Base-by-base conservation (phyloP, 1,140 invertebrate species). In the Ganaspis sp. region DNA sequence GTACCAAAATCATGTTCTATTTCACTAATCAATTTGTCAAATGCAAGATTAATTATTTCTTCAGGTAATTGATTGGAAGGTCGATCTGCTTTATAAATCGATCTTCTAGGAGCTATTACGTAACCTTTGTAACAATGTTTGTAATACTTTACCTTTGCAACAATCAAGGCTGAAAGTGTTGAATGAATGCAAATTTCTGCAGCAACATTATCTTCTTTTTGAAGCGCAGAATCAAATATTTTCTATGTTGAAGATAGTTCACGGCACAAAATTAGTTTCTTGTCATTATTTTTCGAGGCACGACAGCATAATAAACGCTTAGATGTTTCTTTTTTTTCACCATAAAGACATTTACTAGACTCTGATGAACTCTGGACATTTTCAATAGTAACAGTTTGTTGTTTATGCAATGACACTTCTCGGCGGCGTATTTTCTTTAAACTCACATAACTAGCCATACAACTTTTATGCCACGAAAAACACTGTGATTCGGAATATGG, bases 81-180 rank as follows among this genome's bases (percentile, higher is more conserved):
- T 42, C 40, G 40, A 9, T 17, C 42, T 72, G 3, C n/a, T 9
- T 19, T 72, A 11, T 72, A 45, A 4, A 2, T 40, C n/a, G 5
- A 45, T 4, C 1, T 19, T 19, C n/a, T 72, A 45, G 70, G n/a
- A 21, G 8, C 21, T 42, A 19, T 42, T 40, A 40, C 9, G 21
- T 72, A 72, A 4, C 15, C 26, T 72, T 72, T 72, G 8, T 21
- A 72, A 72, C 37, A 72, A 26, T 38, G 9, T 72, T 72, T 19
- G 40, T 72, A n/a, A n/a, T 72, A 42, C 37, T 34, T 40, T 3
- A 72, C n/a, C 42, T 72, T 15, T 42, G 4, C n/a, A n/a, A 15
- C 70, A 2, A 72, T 2, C 8, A 72, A 17, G 21, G 1, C 17
- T 23, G 42, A 1, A 42, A 4, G 15, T 12, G 70, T 40, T 9